A percentile compares a stretch with the other conserved stretches of the same genome.
phyloP scores from a whole-genome alignment of 1,140 invertebrate species.

The Brachionus paranguensis region DNA sequence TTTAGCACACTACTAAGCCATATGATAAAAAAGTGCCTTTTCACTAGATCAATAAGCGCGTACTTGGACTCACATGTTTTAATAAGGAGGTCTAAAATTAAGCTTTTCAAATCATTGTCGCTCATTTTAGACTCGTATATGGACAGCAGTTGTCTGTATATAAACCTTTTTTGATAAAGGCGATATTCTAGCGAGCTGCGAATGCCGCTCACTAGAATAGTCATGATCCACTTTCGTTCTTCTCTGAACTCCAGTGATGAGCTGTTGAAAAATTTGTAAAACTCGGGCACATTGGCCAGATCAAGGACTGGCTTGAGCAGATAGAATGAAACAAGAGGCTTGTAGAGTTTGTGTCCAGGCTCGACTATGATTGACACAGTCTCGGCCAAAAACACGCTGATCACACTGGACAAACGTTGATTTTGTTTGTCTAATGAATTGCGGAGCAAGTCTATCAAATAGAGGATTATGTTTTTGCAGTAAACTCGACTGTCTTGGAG shows the following conservation, averaged over 20 bases:
- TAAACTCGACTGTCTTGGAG: background rate
- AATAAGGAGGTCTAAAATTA: slow-evolving; percentile 44
- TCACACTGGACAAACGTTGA: slow-evolving; percentile 63
- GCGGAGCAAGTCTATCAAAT: slow-evolving; percentile 43
- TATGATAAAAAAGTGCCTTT: slow-evolving; percentile 44
- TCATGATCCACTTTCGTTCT: slow-evolving; percentile 65
- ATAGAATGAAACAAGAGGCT: slow-evolving; percentile 65
- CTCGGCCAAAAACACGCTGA: slow-evolving; percentile 66
- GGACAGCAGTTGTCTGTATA: slow-evolving; percentile 61
- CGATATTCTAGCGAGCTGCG: slow-evolving; percentile 60
- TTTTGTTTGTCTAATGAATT: slow-evolving; percentile 55
- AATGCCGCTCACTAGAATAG: slow-evolving; percentile 64
- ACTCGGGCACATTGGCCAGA: slow-evolving; percentile 68
- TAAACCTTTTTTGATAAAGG: slow-evolving; percentile 59
- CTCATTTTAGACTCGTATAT: slow-evolving; percentile 56
- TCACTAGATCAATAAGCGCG: slow-evolving; percentile 44
- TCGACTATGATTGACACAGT: slow-evolving; percentile 63
- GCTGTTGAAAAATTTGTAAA: slow-evolving; percentile 67
- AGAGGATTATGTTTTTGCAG: slow-evolving; percentile 47
- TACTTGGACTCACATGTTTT: slow-evolving; percentile 44
- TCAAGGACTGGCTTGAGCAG: slow-evolving; percentile 65
- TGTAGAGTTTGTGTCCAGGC: slow-evolving; percentile 58
- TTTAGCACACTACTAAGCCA: slow-evolving; percentile 44
- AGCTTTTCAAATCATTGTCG: slow-evolving; percentile 42
- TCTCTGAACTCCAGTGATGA: slow-evolving; percentile 59